These are phyloP conservation scores for Caenorhabditis japonica DNA, from an alignment of 2,888 invertebrate genomes.

Conservation along the genomic window DNA sequence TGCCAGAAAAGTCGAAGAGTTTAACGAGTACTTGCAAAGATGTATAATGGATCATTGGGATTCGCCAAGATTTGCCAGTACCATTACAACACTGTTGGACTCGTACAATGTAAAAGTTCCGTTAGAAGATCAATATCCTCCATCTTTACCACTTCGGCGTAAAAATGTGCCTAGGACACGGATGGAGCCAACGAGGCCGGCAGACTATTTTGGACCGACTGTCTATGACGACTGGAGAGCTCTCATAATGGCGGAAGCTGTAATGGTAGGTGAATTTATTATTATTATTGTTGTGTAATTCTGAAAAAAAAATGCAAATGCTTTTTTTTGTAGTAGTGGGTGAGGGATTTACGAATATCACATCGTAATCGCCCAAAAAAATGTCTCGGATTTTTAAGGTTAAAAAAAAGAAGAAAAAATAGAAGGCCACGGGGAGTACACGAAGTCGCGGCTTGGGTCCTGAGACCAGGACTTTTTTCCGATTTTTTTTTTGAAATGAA, in stretches of 20 bases:
- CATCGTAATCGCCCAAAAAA: not conserved
- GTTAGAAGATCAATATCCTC: slow-evolving; percentile 17
- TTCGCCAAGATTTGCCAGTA: slow-evolving; percentile 6
- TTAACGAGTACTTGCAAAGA: slow-evolving; percentile 11
- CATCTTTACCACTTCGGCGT: slow-evolving; percentile 15
- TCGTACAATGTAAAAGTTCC: not conserved
- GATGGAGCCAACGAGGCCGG: not conserved
- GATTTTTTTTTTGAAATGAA: no score
- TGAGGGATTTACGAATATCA: slow-evolving; percentile 9
- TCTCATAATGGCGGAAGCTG: no score
- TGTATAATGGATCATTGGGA: slow-evolving; percentile 28
- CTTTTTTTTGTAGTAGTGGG: slow-evolving; percentile 10
- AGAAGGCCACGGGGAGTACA: no score
- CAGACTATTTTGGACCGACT: not conserved
- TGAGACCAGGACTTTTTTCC: no score
- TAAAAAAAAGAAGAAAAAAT: no score
- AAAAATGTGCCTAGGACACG: not conserved
- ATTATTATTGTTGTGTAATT: no score
- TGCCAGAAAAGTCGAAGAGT: not conserved
- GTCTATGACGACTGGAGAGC: slow-evolving; percentile 34
- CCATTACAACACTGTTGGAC: slow-evolving; percentile 8
- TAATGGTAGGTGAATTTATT: no score
- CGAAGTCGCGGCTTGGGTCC: no score
- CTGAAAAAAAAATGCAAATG: no score
- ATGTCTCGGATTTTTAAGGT: no score